Evolutionary conservation across 1,140 invertebrate species (phyloP), one percentile per base, ranked within the genome.

Genomic region (Drosophila lacertosa): DNA sequence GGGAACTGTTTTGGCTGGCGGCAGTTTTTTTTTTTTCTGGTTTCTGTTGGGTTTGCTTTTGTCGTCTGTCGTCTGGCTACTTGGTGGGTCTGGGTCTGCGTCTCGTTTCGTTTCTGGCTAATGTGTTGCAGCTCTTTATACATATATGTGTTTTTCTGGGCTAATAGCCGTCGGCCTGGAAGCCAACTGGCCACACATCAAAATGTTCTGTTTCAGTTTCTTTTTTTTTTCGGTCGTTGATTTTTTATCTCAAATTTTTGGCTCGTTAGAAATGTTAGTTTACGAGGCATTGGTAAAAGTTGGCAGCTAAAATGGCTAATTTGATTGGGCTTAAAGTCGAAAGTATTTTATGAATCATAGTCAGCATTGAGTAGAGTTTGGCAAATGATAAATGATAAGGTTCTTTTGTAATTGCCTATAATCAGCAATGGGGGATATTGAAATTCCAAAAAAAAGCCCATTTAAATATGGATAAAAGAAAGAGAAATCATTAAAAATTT

Each of bases 131-230:
- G 63, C 69, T 73, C 53, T 60, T 64, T 35, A 80, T n/a, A n/a
- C n/a, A n/a, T n/a, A n/a, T 81, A 62, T 84, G 68, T 80, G 68
- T 86, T 80, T 83, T 84, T 84, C 68, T 84, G 77, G 80, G 81
- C 80, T 84, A 84, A 81, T 84, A 86, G 80, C 77, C 62, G 68
- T 20, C 18, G 20, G 60, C 33, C 66, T 63, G 48, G 45, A 64
- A 64, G 66, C 59, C 59, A 76, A 75, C 64, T 84, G 65, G 69
- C 51, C 40, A n/a, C 40, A 33, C 26, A 70, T 51, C 45, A 65
- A 65, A 65, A 47, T 59, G 42, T 47, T 44, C 26, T 45, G 18
- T n/a, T 35, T 60, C 32, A 22, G 37, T 22, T 13, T 10, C 4
- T 26, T n/a, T 24, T 53, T 45, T 54, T n/a, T 64, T 54, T 57